phyloP scores from a whole-genome alignment of 2,113 vertebrate species.

The Alectura lathami region DNA sequence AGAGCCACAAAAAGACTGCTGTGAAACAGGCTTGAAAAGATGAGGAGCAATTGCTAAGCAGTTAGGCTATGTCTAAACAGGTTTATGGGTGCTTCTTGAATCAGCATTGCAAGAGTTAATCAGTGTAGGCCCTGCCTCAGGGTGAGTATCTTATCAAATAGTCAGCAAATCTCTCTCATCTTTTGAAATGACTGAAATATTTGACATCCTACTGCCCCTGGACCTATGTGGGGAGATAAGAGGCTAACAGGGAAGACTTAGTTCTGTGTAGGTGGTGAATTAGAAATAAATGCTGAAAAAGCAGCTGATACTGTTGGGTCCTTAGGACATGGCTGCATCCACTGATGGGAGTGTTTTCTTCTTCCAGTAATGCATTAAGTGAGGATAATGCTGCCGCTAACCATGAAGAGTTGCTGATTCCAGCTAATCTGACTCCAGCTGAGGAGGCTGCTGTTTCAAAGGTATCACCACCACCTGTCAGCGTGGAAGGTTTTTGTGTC shows the following conservation, averaged over 20 bases:
- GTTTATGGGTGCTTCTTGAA: neutral
- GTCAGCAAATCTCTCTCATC: neutral
- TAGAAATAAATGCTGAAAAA: neutral
- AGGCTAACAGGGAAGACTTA: neutral
- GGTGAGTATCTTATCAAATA: neutral
- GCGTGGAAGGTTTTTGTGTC: slow-evolving; percentile 8
- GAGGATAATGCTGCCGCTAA: slow-evolving; percentile 22
- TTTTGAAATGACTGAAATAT: neutral
- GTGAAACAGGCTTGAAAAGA: neutral
- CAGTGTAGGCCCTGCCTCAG: neutral
- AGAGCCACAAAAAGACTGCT: neutral
- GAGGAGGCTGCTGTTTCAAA: slow-evolving; percentile 67
- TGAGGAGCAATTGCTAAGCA: neutral
- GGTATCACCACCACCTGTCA: slow-evolving; percentile 54
- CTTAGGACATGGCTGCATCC: neutral
- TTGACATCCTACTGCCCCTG: neutral
- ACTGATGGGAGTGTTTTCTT: slow-evolving; percentile 7
- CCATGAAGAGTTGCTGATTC: slow-evolving; percentile 48
- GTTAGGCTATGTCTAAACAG: neutral
- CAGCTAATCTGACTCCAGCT: neutral
- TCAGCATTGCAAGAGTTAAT: neutral
- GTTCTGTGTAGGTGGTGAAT: neutral
- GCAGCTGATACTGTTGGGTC: neutral
- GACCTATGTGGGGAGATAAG: neutral
- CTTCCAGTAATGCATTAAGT: slow-evolving; percentile 48